Evolutionary conservation across 2,888 invertebrate species (phyloP).

Genomic region (Aethes cnicana): DNA sequence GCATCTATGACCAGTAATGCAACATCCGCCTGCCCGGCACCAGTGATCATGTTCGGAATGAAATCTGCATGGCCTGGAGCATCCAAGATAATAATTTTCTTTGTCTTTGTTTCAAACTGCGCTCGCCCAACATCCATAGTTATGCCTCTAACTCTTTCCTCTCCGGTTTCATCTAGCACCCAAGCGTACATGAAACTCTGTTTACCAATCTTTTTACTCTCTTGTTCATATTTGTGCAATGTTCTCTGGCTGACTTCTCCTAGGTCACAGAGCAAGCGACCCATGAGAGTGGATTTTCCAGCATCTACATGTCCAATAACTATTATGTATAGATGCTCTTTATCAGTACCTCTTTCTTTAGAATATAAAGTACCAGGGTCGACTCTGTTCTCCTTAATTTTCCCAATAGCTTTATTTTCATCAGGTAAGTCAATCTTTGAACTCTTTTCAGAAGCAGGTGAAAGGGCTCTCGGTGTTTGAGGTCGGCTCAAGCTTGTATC

Average conservation of each 20-base stretch:
- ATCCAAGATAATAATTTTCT: constrained; percentile 93
- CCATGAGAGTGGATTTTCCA: constrained; percentile 98
- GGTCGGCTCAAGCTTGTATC: constrained; percentile 54
- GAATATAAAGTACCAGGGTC: constrained; percentile 85
- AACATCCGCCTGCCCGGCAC: constrained; percentile 98
- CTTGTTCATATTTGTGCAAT: constrained; percentile 98
- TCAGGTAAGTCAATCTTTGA: constrained; percentile 63
- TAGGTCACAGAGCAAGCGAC: constrained; percentile 92
- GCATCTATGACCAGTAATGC: constrained; percentile 98
- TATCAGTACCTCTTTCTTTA: constrained; percentile 89
- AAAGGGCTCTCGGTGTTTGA: constrained; percentile 85
- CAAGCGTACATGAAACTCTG: constrained; percentile 99
- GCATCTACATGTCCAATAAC: constrained; percentile 99
- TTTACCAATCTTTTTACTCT: constrained; percentile 98
- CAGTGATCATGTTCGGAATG: constrained; percentile 99
- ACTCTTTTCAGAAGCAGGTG: constrained; percentile 85
- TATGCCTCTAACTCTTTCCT: constrained; percentile 97
- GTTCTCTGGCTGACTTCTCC: constrained; percentile 93
- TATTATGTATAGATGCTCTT: constrained; percentile 94
- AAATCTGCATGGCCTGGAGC: constrained; percentile 99
- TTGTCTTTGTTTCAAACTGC: constrained; percentile 93
- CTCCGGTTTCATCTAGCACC: constrained; percentile 99
- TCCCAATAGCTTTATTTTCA: constrained; percentile 68
- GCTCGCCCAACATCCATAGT: constrained; percentile 99
- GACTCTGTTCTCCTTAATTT: constrained; percentile 78